Base-by-base conservation (phyloP, 2,113 vertebrate species). In the Pituophis catenifer region DNA sequence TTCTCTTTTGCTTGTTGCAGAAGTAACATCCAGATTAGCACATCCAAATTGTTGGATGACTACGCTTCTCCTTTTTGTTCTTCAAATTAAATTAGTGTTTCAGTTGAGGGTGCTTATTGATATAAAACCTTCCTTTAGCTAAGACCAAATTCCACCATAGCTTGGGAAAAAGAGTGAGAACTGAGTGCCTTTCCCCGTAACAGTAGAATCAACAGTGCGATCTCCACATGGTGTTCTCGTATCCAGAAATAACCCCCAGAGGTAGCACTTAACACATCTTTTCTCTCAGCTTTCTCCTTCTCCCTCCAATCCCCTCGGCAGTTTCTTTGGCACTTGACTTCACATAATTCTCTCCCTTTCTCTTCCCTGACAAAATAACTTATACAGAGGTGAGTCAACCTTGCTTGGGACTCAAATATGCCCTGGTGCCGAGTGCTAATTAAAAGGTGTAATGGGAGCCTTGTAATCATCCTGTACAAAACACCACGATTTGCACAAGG, bases 381-480 rank as follows among this genome's bases (percentile, higher is more conserved):
- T 92, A 81, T 87, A 75, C 19, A 86, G 93, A 92, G 93, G 93
- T 92, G 93, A 94, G 93, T 94, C 93, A 92, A 92, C 75, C 94
- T 90, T 0, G 50, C 0, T 86, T 57, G 81, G 86, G 3, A 75
- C 55, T 53, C 90, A 55, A 0, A 1, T 90, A 38, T 90, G 19
- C 81, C 0, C 21, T 90, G 81, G 90, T 81, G 59, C 90, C 33
- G 91, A 21, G 81, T 0, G 19, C 26, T n/a, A 38, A 26, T 9
- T 91, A 89, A 92, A 90, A 94, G 91, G 91, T 92, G 93, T 75
- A 1, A 15, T 93, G 9, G 93, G 75, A 57, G 87, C 81, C 13
- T 62, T 81, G 55, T 86, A 93, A 93, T 90, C 38, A 87, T 53
- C n/a, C 57, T 50, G 75, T 48, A 87, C 90, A 86, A 89, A 92